phyloP scores from a whole-genome alignment of 2,797 vertebrate species.

The Octomys mimax region DNA sequence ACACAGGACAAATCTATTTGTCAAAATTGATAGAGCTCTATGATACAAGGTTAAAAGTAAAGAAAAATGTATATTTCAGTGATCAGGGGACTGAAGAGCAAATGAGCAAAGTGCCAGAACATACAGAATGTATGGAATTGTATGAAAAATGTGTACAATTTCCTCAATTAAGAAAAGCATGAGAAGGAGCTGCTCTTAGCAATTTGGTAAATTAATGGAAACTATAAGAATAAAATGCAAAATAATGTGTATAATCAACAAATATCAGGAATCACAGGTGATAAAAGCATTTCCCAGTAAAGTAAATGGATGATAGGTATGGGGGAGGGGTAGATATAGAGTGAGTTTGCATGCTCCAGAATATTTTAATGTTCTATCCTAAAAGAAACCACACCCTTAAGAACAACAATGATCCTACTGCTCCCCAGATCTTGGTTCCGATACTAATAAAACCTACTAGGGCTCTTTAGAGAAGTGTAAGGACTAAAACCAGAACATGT shows the following conservation, averaged over 20 bases:
- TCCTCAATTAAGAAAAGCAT: background rate
- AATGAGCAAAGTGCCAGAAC: background rate
- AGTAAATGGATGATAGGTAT: background rate
- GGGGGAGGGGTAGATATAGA: fast-evolving
- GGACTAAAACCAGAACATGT: background rate
- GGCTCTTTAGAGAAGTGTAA: background rate
- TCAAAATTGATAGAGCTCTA: background rate
- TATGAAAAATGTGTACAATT: background rate
- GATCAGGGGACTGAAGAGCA: background rate
- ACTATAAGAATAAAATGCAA: background rate
- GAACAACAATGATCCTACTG: background rate
- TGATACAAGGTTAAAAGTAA: background rate
- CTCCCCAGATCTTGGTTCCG: background rate
- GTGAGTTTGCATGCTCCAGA: background rate
- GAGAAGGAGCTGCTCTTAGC: background rate
- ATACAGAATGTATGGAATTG: background rate
- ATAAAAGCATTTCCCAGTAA: background rate
- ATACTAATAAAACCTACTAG: background rate
- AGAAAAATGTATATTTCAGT: background rate
- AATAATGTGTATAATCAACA: background rate
- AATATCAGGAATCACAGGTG: background rate
- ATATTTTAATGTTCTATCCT: background rate
- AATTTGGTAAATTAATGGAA: background rate
- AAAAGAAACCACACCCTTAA: background rate
- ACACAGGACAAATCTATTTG: background rate